Conservation (phyloP, 1,140 invertebrate genomes). For the Zeugodacus cucurbitae region DNA sequence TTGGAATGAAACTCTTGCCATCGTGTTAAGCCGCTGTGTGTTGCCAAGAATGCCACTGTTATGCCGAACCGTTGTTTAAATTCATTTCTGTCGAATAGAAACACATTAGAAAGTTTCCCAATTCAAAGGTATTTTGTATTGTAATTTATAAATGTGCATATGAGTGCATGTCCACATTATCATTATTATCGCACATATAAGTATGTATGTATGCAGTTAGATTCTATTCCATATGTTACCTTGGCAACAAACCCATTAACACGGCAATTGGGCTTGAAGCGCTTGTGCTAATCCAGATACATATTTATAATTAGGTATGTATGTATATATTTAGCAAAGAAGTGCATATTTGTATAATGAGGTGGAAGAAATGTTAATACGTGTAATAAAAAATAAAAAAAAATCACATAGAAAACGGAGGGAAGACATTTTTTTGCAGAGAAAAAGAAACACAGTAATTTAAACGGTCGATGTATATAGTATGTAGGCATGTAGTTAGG, state of each 20-base stretch:
- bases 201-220: background rate
- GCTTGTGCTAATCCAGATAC: constrained; percentile 53
- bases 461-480: background rate
- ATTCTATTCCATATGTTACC: constrained; percentile 71
- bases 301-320: constrained; percentile 42
- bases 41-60: constrained; percentile 86
- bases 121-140: background rate
- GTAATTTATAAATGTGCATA: background rate
- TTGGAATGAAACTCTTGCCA: constrained; percentile 80
- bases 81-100: constrained; percentile 72
- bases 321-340: background rate
- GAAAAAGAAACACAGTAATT: constrained; percentile 25
- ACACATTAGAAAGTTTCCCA: constrained; percentile 45
- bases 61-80: constrained; percentile 86
- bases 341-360: background rate
- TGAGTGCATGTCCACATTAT: too few relatives aligned
- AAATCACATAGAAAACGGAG: constrained; percentile 40
- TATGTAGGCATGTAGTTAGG: too few relatives aligned
- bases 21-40: constrained; percentile 86
- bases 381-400: constrained; percentile 36
- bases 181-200: background rate
- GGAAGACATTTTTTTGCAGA: background rate
- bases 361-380: background rate
- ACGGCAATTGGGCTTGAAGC: constrained; percentile 80
- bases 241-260: constrained; percentile 84